Evolutionary conservation across 2,888 invertebrate genomes (phyloP), one percentile per base, ranked within the genome.

Genomic region (Lasioglossum marginatum): DNA sequence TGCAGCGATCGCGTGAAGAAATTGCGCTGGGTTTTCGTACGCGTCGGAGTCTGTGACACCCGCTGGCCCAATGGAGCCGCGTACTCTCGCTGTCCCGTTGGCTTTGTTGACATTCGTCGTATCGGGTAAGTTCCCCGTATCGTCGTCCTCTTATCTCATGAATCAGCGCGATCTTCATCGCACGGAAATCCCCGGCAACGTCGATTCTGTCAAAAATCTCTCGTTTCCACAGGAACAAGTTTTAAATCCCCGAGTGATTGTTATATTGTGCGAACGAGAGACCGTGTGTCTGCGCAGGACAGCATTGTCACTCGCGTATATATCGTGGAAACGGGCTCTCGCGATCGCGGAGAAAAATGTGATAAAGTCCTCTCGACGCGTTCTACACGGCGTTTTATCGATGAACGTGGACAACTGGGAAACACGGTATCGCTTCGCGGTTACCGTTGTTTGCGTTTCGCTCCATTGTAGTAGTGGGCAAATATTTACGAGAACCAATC

Each of bases 11-110:
- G 82, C 66, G 80, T 88, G 78, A 86, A 87, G 78, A 83, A 77
- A 81, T 70, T 79, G 75, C 83, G 77, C 80, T 88, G 87, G 87
- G 70, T 82, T 85, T 81, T 85, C 31, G 82, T 89, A 82, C 88
- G 86, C 91, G 89, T 88, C 90, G 92, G 92, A 91, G 91, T 91
- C 92, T 91, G 90, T 90, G 92, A 85, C 87, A 92, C 83, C 85
- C 85, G 85, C 82, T 86, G 84, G 89, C 89, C 92, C 86, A 89
- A 92, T 92, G 92, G 92, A 92, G 92, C 90, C 88, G 90, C 90
- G 89, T 91, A 88, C 83, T 85, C 88, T 91, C 83, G 82, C 89
- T 81, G 83, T 92, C 86, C 85, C 87, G 80, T 89, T 93, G 88
- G 87, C 89, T 89, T 89, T 92, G 87, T 92, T 93, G 89, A 93